Evolutionary conservation across 2,797 vertebrate species (phyloP).

Genomic region (Dicrostonyx torquatus): DNA sequence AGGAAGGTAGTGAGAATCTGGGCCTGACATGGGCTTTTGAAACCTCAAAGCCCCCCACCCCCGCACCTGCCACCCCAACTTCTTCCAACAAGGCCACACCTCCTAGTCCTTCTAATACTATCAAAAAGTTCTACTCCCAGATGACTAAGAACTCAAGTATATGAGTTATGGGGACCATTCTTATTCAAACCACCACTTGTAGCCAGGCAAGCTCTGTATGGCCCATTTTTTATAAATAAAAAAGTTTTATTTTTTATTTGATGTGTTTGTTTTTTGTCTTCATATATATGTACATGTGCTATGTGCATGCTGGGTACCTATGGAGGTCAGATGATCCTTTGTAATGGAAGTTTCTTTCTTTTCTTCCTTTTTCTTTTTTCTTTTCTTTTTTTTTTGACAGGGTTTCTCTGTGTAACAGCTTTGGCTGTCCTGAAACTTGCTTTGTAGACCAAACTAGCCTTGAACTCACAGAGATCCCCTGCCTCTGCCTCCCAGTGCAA

Average conservation of each 20-base stretch:
- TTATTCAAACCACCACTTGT: neutral
- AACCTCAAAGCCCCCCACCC: neutral
- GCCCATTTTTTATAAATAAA: no score
- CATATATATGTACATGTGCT: neutral
- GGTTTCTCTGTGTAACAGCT: neutral
- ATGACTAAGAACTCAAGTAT: neutral
- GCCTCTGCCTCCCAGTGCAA: neutral
- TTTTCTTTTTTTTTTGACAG: neutral
- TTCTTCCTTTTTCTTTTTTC: no score
- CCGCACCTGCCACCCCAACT: fast-evolving
- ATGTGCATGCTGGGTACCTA: neutral
- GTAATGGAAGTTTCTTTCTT: neutral
- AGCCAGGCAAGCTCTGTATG: neutral
- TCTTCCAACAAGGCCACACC: neutral
- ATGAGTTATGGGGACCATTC: neutral
- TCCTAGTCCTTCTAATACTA: neutral
- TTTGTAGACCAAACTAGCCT: neutral
- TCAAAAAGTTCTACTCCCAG: neutral
- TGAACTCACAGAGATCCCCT: neutral
- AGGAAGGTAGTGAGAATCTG: neutral
- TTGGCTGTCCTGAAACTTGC: neutral
- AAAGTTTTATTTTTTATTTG: neutral
- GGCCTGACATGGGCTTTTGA: neutral
- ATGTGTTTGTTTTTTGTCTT: neutral
- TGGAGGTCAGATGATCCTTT: neutral